phyloP scores from a whole-genome alignment of 2,797 vertebrate species.

The Hyperoplus immaculatus region DNA sequence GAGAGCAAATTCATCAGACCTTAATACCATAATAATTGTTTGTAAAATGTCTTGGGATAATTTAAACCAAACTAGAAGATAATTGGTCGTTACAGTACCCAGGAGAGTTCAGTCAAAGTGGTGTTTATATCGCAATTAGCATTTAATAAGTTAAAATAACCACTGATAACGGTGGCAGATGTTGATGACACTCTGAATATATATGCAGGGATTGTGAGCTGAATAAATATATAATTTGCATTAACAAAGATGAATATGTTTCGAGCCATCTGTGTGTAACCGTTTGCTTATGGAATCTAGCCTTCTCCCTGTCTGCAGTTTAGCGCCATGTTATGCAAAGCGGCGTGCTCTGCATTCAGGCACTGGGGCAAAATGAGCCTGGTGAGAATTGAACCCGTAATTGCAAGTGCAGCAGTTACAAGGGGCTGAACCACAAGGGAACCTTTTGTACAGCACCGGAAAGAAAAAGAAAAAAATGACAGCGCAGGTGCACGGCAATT shows the following conservation, averaged over 20 bases:
- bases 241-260: conserved; percentile 18
- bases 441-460: conserved; percentile 26
- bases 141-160: conserved; percentile 12
- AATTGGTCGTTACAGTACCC: conserved; percentile 9
- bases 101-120: conserved; percentile 13
- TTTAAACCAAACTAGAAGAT: background rate
- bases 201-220: conserved; percentile 12
- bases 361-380: conserved; percentile 62
- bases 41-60: conserved; percentile 3
- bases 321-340: conserved; percentile 65
- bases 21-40: conserved; percentile 1
- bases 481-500: conserved; percentile 59
- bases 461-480: conserved; percentile 64
- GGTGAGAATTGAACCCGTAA: conserved; percentile 72
- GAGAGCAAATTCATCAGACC: conserved; percentile 14
- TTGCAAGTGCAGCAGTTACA: conserved; percentile 73
- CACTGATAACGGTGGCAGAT: conserved; percentile 28
- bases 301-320: conserved; percentile 10
- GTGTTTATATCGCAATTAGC: conserved; percentile 6
- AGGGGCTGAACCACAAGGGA: conserved; percentile 58
- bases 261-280: conserved; percentile 35
- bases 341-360: conserved; percentile 48
- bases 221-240: conserved; percentile 28
- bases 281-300: conserved; percentile 36
- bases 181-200: conserved; percentile 31